These are phyloP conservation scores for Xestoiulus laeticollis DNA, from an alignment of 2,888 invertebrate species.

Conservation along the genomic window DNA sequence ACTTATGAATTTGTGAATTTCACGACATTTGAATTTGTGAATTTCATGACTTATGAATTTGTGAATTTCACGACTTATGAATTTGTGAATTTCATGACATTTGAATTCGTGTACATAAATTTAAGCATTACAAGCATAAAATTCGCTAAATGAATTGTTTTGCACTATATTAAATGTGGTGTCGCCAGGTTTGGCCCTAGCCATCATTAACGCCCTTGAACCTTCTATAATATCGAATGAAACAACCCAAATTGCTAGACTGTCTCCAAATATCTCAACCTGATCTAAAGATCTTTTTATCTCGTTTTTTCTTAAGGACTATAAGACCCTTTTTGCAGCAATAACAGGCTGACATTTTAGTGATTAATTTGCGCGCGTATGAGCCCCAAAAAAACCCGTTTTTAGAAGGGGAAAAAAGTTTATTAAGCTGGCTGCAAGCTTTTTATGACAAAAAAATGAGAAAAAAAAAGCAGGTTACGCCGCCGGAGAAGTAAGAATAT, in stretches of 20 bases:
- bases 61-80: too few relatives aligned
- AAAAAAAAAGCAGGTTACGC: neutral
- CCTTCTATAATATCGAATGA: neutral
- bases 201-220: neutral
- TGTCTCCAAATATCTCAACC: neutral
- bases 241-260: neutral
- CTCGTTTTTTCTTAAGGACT: neutral
- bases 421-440: constrained; percentile 24
- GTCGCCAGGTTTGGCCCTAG: too few relatives aligned
- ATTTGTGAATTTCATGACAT: too few relatives aligned
- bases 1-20: too few relatives aligned
- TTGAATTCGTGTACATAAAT: too few relatives aligned
- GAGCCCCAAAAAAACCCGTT: neutral
- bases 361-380: constrained; percentile 2
- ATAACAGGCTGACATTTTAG: constrained; percentile 22
- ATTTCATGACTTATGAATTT: too few relatives aligned
- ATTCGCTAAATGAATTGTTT: too few relatives aligned
- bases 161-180: too few relatives aligned
- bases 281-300: constrained; percentile 15
- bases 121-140: too few relatives aligned
- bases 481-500: neutral
- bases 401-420: neutral
- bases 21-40: too few relatives aligned
- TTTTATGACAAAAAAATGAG: neutral
- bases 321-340: neutral